Percentiles rank a stretch among this genome's conserved stretches.
These are phyloP conservation scores for Protaetia brevitarsis DNA, from an alignment of 1,140 invertebrate species.

Conservation along the genomic window DNA sequence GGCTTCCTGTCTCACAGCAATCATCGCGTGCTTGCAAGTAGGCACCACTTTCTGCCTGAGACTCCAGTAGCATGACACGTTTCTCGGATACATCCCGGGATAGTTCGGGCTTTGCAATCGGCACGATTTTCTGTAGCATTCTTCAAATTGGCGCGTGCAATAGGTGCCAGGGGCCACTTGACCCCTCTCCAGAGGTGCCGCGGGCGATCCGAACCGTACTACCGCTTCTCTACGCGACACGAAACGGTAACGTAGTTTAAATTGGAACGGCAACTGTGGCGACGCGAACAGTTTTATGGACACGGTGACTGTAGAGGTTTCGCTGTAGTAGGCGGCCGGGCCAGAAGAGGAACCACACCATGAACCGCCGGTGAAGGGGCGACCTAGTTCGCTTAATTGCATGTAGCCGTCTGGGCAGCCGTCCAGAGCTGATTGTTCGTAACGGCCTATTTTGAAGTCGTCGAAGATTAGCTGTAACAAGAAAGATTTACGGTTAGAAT, in stretches of 20 bases:
- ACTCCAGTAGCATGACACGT: constrained; percentile 80
- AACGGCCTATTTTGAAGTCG: constrained; percentile 74
- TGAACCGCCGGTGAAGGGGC: constrained; percentile 77
- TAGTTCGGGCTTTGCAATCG: constrained; percentile 84
- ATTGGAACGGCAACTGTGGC: constrained; percentile 67
- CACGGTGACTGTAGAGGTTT: constrained; percentile 76
- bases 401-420: constrained; percentile 81
- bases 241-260: constrained; percentile 75
- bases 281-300: constrained; percentile 68
- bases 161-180: constrained; percentile 81
- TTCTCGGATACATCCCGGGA: constrained; percentile 85
- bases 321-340: constrained; percentile 79
- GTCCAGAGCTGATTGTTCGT: constrained; percentile 62
- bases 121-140: constrained; percentile 79
- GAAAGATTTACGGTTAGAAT: constrained; percentile 9
- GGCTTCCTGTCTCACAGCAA: constrained; percentile 70
- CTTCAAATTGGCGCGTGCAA: constrained; percentile 83
- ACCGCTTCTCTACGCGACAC: constrained; percentile 70
- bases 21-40: constrained; percentile 85
- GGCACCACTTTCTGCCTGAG: constrained; percentile 78
- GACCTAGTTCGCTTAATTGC: constrained; percentile 75
- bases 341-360: constrained; percentile 76
- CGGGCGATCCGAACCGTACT: constrained; percentile 69
- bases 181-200: constrained; percentile 70
- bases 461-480: constrained; percentile 72